phyloP scores from a whole-genome alignment of 2,888 invertebrate species.

The Clunio marinus region DNA sequence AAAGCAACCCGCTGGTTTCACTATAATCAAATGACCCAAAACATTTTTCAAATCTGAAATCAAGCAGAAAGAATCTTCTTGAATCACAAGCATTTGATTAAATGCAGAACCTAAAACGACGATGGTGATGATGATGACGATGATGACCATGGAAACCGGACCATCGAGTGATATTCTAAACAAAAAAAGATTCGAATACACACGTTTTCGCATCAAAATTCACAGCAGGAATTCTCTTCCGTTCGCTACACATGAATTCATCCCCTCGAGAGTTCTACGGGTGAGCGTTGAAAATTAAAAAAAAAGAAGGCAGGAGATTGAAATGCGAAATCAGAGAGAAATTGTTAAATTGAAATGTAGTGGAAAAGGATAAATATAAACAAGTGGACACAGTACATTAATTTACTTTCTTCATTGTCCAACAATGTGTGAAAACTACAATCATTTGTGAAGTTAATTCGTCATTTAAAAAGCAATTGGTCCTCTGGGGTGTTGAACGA shows the following conservation, averaged over 20 bases:
- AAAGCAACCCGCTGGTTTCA: background rate
- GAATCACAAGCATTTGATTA: conserved; percentile 5
- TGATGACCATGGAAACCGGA: background rate
- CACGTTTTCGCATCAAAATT: conserved; percentile 29
- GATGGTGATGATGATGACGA: conserved; percentile 19
- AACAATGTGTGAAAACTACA: conserved; percentile 37
- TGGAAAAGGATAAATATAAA: conserved; percentile 38
- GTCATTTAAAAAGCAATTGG: conserved; percentile 1
- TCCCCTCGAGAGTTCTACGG: background rate
- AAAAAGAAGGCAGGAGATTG: conserved; percentile 4
- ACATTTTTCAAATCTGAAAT: background rate
- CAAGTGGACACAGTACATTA: conserved; percentile 39
- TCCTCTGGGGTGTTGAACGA: background rate
- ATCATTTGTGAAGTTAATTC: conserved; percentile 25
- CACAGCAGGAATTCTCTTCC: conserved; percentile 25
- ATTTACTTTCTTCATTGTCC: conserved; percentile 30
- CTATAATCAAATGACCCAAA: conserved; percentile 1
- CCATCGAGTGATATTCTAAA: background rate
- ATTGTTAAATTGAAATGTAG: conserved; percentile 36
- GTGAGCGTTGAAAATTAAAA: conserved; percentile 5
- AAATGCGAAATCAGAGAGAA: conserved; percentile 20
- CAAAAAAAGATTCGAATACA: background rate
- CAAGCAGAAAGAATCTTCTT: conserved; percentile 26
- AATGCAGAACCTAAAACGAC: conserved; percentile 1
- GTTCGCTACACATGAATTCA: conserved; percentile 1